phyloP scores from a whole-genome alignment of 2,888 invertebrate genomes.

The Eumerus sabulonum region DNA sequence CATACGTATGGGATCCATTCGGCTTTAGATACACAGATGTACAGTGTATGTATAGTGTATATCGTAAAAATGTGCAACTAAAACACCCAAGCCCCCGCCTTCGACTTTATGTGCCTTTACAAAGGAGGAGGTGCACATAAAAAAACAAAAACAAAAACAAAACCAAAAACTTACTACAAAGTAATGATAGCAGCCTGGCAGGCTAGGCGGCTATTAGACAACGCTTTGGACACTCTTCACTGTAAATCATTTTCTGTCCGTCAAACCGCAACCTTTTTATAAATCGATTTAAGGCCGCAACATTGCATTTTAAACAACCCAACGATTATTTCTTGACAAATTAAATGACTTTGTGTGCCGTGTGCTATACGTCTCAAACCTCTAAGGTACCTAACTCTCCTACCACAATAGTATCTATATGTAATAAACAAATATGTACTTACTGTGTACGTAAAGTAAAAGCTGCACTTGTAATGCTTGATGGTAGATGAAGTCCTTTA shows the following conservation, averaged over 20 bases:
- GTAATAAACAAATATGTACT: no score
- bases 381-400: no score
- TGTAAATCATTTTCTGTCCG: conserved; percentile 50
- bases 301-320: conserved; percentile 53
- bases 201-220: conserved; percentile 57
- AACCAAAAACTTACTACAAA: conserved; percentile 63
- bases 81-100: conserved; percentile 27
- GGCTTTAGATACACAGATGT: conserved; percentile 7
- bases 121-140: conserved; percentile 17
- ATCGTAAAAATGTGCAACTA: conserved; percentile 41
- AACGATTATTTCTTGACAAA: conserved; percentile 39
- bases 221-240: conserved; percentile 46
- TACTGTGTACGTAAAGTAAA: conserved; percentile 99
- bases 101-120: neutral
- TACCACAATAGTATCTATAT: no score
- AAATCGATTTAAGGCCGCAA: conserved; percentile 65
- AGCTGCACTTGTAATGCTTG: conserved; percentile 99
- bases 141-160: conserved; percentile 31
- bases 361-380: no score
- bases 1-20: no score
- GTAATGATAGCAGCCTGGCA: no score
- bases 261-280: conserved; percentile 64
- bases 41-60: conserved; percentile 36
- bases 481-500: conserved; percentile 98
- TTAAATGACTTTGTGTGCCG: conserved; percentile 13